These are phyloP conservation scores for Gerris buenoi DNA, from an alignment of 1,140 invertebrate species.

Conservation along the genomic window DNA sequence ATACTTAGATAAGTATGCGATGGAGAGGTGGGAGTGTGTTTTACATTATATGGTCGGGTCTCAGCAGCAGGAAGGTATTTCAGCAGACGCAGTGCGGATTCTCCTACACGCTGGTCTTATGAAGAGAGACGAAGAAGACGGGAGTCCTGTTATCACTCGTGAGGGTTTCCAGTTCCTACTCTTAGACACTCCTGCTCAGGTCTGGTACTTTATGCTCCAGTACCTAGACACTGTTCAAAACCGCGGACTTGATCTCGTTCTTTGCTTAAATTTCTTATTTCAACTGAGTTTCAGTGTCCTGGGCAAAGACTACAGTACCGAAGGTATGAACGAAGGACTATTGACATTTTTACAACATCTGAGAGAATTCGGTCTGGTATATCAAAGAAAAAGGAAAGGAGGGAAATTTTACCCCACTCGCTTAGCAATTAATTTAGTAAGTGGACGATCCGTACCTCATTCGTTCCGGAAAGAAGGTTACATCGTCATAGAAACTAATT, in stretches of 20 bases:
- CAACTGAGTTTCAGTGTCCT: conserved; percentile 91
- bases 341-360: conserved; percentile 86
- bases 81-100: conserved; percentile 80
- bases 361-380: conserved; percentile 91
- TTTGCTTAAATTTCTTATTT: conserved; percentile 87
- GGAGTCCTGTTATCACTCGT: conserved; percentile 71
- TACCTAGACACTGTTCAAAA: conserved; percentile 84
- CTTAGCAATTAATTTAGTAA: conserved; percentile 76
- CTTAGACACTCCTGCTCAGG: conserved; percentile 77
- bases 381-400: conserved; percentile 83
- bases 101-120: conserved; percentile 82
- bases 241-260: conserved; percentile 67
- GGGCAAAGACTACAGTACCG: conserved; percentile 92
- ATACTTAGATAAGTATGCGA: conserved; percentile 82
- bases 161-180: conserved; percentile 92
- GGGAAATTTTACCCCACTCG: conserved; percentile 86
- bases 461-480: conserved; percentile 50
- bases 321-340: conserved; percentile 78
- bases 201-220: conserved; percentile 94
- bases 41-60: conserved; percentile 94
- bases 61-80: conserved; percentile 73
- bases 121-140: conserved; percentile 61
- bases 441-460: conserved; percentile 33
- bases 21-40: conserved; percentile 91
- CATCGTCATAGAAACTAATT: conserved; percentile 94